Evolutionary conservation across 2,888 invertebrate species (phyloP).

Genomic region (Sarcophaga carnaria): DNA sequence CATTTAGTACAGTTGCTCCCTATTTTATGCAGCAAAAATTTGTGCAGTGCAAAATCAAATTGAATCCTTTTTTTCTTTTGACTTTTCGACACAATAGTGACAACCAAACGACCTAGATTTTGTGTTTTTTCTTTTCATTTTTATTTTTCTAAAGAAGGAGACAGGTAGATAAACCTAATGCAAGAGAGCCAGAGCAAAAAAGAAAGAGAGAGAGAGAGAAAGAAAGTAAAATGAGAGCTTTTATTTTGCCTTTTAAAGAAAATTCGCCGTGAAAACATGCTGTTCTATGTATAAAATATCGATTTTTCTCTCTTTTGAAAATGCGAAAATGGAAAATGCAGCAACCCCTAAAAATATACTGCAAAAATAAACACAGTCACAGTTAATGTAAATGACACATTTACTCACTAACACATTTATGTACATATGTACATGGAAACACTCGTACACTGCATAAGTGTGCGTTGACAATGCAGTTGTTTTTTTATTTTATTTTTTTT

Average conservation of each 20-base stretch:
- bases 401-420: no score
- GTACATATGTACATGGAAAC: no score
- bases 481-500: neutral
- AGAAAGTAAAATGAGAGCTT: neutral
- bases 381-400: neutral
- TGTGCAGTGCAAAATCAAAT: neutral
- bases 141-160: neutral
- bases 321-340: slow-evolving; percentile 17
- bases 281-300: slow-evolving; percentile 13
- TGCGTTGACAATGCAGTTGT: no score
- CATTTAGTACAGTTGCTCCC: slow-evolving; percentile 67
- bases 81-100: neutral
- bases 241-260: neutral
- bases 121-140: neutral
- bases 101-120: slow-evolving; percentile 57
- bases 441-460: no score
- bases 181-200: neutral
- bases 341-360: slow-evolving; percentile 15
- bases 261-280: slow-evolving; percentile 22
- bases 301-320: slow-evolving; percentile 34
- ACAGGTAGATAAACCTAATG: neutral
- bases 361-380: neutral
- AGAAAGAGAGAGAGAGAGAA: neutral
- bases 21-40: slow-evolving; percentile 57
- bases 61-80: slow-evolving; percentile 19